Evolutionary conservation across 2,113 vertebrate species (phyloP), one percentile per base, ranked within the genome.

Genomic region (Vulpes ferrilata): DNA sequence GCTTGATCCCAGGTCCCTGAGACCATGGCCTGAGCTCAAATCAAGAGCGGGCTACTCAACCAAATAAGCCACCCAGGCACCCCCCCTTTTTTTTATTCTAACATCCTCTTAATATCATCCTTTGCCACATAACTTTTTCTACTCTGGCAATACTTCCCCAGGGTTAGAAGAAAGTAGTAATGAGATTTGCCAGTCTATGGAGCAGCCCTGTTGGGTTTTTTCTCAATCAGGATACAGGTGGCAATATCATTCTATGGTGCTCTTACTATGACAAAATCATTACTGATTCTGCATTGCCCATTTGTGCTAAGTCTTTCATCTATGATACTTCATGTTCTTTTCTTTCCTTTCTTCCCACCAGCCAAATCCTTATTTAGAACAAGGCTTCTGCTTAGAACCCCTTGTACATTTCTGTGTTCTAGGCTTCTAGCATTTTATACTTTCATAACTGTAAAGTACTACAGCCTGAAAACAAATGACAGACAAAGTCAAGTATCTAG

Each of bases 361-460:
- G 27, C 13, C 22, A 93, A 93, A 76, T 48, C 35, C 60, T 87
- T 92, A 71, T 11, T 92, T 23, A 62, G 57, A 91, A 55, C 10
- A 55, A 6, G 12, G 9, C 22, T 85, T 90, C 55, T 82, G 3
- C 23, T 53, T 64, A 87, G 65, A 91, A 78, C 71, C 1, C 11
- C 16, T 38, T 5, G 23, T 16, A 35, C 3, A 32, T 55, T 55
- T 93, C n/a, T 95, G 35, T 92, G 38, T 81, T 85, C 32, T 32
- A 86, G 51, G 51, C 5, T 5, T 71, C 25, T 0, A 11, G 43
- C 11, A 83, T 64, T 55, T 88, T n/a, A 51, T 43, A 43, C 25
- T 88, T 96, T 64, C n/a, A 57, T 90, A 83, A 96, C 20, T 74
- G 7, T 67, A 64, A 94, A 88, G 43, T 69, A 83, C 6, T n/a